Evolutionary conservation across 1,140 invertebrate species (phyloP).

Genomic region (Phortica variegata): DNA sequence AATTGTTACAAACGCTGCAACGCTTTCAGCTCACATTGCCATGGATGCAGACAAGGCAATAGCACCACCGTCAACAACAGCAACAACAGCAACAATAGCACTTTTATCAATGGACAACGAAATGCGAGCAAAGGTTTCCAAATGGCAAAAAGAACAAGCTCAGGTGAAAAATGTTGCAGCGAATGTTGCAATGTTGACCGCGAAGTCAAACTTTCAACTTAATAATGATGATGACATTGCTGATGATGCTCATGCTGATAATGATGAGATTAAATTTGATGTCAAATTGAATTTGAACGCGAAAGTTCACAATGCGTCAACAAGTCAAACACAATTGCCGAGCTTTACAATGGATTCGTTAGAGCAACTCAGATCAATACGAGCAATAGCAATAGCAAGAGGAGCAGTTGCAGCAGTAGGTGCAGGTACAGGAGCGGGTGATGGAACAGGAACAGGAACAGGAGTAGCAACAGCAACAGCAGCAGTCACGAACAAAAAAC

Average conservation of each 20-base stretch:
- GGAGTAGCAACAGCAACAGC: slow-evolving; percentile 2
- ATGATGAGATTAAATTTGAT: slow-evolving; percentile 29
- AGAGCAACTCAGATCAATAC: slow-evolving; percentile 21
- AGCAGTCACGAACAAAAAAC: slow-evolving; percentile 11
- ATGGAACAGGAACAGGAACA: slow-evolving; percentile 26
- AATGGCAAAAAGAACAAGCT: no score
- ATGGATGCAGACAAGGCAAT: not conserved
- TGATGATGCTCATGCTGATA: slow-evolving; percentile 23
- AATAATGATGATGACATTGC: slow-evolving; percentile 19
- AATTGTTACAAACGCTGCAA: not conserved
- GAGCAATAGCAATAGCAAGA: not conserved
- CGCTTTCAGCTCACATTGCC: no score
- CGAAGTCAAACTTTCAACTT: slow-evolving; percentile 28
- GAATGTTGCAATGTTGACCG: no score
- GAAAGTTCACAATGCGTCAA: not conserved
- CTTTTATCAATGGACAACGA: slow-evolving; percentile 16
- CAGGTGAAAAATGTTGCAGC: no score
- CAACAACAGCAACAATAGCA: not conserved
- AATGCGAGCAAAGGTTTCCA: slow-evolving; percentile 16
- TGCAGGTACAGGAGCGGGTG: slow-evolving; percentile 2
- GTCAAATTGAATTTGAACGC: slow-evolving; percentile 50
- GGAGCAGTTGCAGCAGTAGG: slow-evolving; percentile 8
- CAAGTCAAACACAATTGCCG: not conserved
- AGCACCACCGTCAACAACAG: not conserved
- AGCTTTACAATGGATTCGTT: slow-evolving; percentile 43